Evolutionary conservation across 2,797 vertebrate species (phyloP).

Genomic region (Cossypha caffra): DNA sequence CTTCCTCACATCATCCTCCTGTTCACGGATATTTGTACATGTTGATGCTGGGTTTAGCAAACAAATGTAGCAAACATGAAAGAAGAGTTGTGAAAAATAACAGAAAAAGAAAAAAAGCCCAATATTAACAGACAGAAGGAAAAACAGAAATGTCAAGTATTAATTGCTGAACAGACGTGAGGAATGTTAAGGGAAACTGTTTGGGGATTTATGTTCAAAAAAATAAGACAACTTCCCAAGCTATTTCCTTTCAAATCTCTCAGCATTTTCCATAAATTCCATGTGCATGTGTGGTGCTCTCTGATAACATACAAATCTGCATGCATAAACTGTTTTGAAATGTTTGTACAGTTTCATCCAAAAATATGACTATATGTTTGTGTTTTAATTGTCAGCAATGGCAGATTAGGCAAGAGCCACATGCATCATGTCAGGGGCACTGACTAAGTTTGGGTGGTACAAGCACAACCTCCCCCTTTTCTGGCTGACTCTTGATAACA

Average conservation of each 20-base stretch:
- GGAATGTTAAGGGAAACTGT: constrained; percentile 57
- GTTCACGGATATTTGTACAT: background rate
- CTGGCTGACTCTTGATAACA: background rate
- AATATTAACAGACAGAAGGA: background rate
- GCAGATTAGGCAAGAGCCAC: constrained; percentile 45
- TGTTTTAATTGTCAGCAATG: constrained; percentile 39
- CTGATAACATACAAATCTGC: constrained; percentile 63
- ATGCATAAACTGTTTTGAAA: constrained; percentile 66
- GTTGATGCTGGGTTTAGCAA: background rate
- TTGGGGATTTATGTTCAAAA: constrained; percentile 45
- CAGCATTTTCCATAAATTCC: constrained; percentile 63
- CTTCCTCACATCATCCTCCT: background rate
- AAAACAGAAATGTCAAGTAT: background rate
- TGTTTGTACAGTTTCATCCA: constrained; percentile 63
- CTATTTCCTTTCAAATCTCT: constrained; percentile 59
- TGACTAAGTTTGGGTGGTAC: background rate
- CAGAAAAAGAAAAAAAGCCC: background rate
- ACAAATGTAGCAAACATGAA: background rate
- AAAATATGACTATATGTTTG: constrained; percentile 61
- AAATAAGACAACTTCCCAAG: constrained; percentile 50
- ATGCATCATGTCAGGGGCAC: constrained; percentile 44
- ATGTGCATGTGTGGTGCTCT: constrained; percentile 44
- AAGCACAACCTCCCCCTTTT: background rate
- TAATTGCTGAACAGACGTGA: background rate
- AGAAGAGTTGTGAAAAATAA: background rate